Evolutionary conservation across 2,888 invertebrate species (phyloP).

Genomic region (Tigriopus californicus): DNA sequence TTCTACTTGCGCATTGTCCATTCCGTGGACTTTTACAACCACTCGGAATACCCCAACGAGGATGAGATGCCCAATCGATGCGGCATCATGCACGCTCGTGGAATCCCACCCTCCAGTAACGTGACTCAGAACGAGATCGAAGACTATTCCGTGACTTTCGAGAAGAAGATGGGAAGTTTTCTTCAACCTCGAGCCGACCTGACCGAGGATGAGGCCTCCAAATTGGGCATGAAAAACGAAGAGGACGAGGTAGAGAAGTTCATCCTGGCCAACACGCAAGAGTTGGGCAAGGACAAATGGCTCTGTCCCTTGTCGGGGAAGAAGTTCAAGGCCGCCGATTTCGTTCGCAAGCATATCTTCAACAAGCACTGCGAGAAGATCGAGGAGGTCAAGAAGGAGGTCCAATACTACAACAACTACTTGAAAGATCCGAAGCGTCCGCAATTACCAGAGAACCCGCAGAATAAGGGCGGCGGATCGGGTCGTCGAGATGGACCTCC

Average conservation of each 20-base stretch:
- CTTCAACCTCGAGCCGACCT: constrained; percentile 51
- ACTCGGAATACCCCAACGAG: constrained; percentile 95
- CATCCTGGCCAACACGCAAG: constrained; percentile 84
- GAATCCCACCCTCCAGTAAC: constrained; percentile 63
- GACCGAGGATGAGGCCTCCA: constrained; percentile 52
- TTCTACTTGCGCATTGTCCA: constrained; percentile 89
- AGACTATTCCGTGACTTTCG: constrained; percentile 58
- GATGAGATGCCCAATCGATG: constrained; percentile 99
- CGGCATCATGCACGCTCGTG: constrained; percentile 92
- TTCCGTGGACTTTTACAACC: constrained; percentile 96
- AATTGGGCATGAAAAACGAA: constrained; percentile 41
- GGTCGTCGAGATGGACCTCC: constrained; percentile 27
- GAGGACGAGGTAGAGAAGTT: constrained; percentile 69
- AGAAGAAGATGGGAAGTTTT: constrained; percentile 76
- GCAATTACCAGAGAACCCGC: constrained; percentile 67
- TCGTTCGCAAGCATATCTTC: constrained; percentile 92
- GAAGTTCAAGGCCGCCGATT: constrained; percentile 96
- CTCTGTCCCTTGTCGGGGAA: constrained; percentile 94
- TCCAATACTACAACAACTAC: constrained; percentile 91
- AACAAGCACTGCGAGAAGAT: constrained; percentile 94
- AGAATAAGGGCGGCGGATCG: constrained; percentile 31
- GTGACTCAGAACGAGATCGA: constrained; percentile 50
- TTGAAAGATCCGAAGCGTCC: constrained; percentile 79
- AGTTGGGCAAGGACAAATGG: constrained; percentile 95
- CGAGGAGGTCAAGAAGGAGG: constrained; percentile 89